A percentile compares a stretch with the other conserved stretches of the same genome.
Evolutionary conservation across 2,888 invertebrate species (phyloP).

Genomic region (Smittia sp.): DNA sequence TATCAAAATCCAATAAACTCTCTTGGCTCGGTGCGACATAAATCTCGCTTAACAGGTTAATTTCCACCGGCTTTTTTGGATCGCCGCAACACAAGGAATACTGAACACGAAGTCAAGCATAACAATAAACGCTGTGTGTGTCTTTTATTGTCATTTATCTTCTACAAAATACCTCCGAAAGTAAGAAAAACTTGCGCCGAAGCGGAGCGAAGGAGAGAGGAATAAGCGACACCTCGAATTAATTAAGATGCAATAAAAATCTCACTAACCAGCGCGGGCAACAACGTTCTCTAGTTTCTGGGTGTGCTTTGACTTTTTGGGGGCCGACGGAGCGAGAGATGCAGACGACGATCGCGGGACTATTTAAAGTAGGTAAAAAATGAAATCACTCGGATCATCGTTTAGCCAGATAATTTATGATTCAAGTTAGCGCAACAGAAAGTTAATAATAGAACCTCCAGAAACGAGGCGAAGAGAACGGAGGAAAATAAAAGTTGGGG

Average conservation of each 20-base stretch:
- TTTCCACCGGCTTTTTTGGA: neutral
- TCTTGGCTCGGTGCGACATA: too few relatives aligned
- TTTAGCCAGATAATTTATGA: slow-evolving; percentile 36
- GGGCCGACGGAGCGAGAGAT: neutral
- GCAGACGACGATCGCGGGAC: neutral
- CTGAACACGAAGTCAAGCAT: neutral
- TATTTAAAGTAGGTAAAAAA: slow-evolving; percentile 37
- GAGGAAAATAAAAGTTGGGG: neutral
- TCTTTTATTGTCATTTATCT: slow-evolving; percentile 38
- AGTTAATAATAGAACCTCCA: slow-evolving; percentile 28
- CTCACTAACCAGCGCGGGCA: slow-evolving; percentile 27
- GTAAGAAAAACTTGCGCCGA: neutral
- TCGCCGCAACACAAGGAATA: neutral
- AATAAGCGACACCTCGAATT: slow-evolving; percentile 37
- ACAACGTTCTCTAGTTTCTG: neutral
- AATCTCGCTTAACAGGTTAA: neutral
- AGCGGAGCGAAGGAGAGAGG: neutral
- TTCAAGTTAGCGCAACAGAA: slow-evolving; percentile 37
- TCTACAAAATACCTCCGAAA: slow-evolving; percentile 26
- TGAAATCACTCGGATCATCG: slow-evolving; percentile 31
- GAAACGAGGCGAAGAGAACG: slow-evolving; percentile 10
- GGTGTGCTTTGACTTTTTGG: neutral
- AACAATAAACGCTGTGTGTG: slow-evolving; percentile 36
- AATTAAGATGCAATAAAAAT: slow-evolving; percentile 39
- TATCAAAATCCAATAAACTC: too few relatives aligned